Evolutionary conservation across 1,140 invertebrate species (phyloP).

Genomic region (Aphelenchoides avenae): DNA sequence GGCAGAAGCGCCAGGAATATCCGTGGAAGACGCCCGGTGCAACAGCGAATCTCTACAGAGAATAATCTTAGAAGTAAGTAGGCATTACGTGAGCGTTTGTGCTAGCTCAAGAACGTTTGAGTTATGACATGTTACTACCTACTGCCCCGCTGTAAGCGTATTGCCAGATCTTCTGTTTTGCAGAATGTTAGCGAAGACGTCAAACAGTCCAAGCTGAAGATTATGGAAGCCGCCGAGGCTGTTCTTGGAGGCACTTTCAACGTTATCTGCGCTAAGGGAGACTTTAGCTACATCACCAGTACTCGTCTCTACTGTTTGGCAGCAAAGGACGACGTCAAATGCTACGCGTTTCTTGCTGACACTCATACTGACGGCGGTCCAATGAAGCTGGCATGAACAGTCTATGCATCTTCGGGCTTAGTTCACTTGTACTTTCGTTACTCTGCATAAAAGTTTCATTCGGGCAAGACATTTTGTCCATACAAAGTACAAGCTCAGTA

Average conservation of each 20-base stretch:
- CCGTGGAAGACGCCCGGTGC: constrained; percentile 17
- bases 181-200: constrained; percentile 32
- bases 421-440: no score
- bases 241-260: constrained; percentile 25
- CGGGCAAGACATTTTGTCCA: no score
- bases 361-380: no score
- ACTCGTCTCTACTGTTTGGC: constrained; percentile 28
- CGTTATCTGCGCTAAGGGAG: constrained; percentile 20
- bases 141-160: no score
- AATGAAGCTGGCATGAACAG: no score
- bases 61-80: constrained; percentile 22
- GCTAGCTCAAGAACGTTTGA: background rate
- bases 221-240: constrained; percentile 25
- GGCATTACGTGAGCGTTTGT: no score
- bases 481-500: no score
- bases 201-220: constrained; percentile 28
- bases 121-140: background rate
- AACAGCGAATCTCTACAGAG: constrained; percentile 18
- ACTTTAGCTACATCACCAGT: constrained; percentile 27
- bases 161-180: no score
- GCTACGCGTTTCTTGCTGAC: constrained; percentile 34
- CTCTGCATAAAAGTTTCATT: no score
- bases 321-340: constrained; percentile 20
- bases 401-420: no score
- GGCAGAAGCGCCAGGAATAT: no score